These are phyloP conservation scores for Centrocercus urophasianus DNA, from an alignment of 2,113 vertebrate species.

Conservation along the genomic window DNA sequence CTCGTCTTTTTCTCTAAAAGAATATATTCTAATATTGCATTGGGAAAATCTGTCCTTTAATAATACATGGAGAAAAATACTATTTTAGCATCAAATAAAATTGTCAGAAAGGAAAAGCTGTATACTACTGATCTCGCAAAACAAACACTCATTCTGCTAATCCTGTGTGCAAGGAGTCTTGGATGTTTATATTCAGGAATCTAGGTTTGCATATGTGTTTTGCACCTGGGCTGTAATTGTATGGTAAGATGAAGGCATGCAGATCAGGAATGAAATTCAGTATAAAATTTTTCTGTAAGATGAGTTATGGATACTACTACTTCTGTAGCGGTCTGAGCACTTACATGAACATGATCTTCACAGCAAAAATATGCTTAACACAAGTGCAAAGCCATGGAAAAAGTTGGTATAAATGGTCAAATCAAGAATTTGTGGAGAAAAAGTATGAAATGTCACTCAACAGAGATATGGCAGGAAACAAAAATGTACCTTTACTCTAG, in stretches of 20 bases:
- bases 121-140: neutral
- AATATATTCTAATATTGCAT: neutral
- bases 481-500: neutral
- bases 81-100: neutral
- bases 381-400: neutral
- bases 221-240: neutral
- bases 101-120: neutral
- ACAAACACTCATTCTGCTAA: neutral
- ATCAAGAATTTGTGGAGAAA: neutral
- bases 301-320: neutral
- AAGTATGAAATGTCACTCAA: neutral
- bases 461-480: conserved; percentile 1
- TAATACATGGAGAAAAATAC: neutral
- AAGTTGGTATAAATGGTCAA: neutral
- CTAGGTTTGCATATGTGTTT: neutral
- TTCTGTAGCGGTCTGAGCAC: neutral
- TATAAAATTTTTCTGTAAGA: neutral
- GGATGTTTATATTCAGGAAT: neutral
- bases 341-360: neutral
- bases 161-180: neutral
- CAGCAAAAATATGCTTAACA: neutral
- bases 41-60: neutral
- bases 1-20: neutral
- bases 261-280: neutral
- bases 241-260: neutral